Base-by-base conservation (phyloP, 2,888 invertebrate genomes). In the Horisme vitalbata region DNA sequence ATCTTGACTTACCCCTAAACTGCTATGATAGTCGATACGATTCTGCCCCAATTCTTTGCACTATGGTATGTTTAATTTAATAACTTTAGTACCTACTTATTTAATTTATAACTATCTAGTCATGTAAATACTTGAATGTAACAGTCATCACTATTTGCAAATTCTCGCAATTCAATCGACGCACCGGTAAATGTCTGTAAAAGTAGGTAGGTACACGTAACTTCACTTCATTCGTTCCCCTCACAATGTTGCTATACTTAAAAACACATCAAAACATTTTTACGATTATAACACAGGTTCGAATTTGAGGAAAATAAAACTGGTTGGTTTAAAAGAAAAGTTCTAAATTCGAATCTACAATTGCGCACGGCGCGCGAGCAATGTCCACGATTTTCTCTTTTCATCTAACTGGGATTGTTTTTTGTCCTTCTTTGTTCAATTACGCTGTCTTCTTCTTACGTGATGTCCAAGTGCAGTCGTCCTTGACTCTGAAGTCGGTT, bases 401-500 rank as follows among this genome's bases (percentile, higher is more conserved):
- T 64, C 65, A 61, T 78, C 67, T 80, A 68, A 62, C 62, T 52
- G 61, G 68, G 60, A 57, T 35, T 35, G 67, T 55, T 46, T 27
- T 53, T 47, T 53, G 45, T 79, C 78, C 59, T 70, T 58, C 48
- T 78, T 68, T 50, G 26, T 51, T 50, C 37, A 58, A 68, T 71
- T 57, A 44, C 44, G 14, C 55, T 54, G 46, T 79, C 75, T 73
- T 66, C 57, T 45, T 78, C 58, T 41, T 33, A 49, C 62, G 48
- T 56, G 63, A 71, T 70, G 70, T 57, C 52, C 53, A 62, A 79
- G 80, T 80, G 80, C 80, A 78, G 70, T 78, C 84, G 86, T 83
- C 85, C 86, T 87, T 83, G 83, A 83, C 80, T 81, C 57, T 73
- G 76, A 79, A 71, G 77, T 68, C 62, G 58, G 63, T 56, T 70